phyloP scores from a whole-genome alignment of 2,888 invertebrate genomes.

The Caenorhabditis plicata region DNA sequence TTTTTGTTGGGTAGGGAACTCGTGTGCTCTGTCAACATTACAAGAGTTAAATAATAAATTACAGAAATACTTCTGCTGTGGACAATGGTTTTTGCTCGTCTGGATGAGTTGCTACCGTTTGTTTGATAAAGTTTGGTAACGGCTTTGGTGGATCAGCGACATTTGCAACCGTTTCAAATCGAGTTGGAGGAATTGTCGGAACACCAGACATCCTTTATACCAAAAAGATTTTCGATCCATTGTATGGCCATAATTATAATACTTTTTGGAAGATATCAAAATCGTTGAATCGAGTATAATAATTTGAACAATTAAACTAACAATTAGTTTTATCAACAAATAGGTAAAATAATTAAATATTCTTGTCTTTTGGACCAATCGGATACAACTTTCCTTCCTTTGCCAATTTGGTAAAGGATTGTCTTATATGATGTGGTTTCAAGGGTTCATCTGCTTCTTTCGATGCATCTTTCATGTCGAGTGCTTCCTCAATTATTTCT shows the following conservation, averaged over 20 bases:
- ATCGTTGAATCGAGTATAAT: not conserved
- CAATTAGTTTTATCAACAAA: not conserved
- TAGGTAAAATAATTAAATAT: not conserved
- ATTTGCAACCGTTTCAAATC: slow-evolving; percentile 32
- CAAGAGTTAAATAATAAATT: slow-evolving; percentile 13
- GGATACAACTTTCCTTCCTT: slow-evolving; percentile 58
- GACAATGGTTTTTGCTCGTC: slow-evolving; percentile 6
- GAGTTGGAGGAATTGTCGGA: slow-evolving; percentile 38
- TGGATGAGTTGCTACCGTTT: slow-evolving; percentile 21
- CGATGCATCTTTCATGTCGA: slow-evolving; percentile 29
- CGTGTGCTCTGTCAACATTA: no score
- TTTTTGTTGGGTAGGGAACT: slow-evolving; percentile 40
- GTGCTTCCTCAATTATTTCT: slow-evolving; percentile 92
- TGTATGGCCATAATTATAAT: not conserved
- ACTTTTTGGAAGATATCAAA: not conserved
- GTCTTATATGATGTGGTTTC: slow-evolving; percentile 45
- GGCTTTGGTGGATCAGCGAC: slow-evolving; percentile 39
- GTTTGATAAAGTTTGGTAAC: slow-evolving; percentile 8
- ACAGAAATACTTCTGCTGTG: not conserved
- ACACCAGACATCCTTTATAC: slow-evolving; percentile 11
- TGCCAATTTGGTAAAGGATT: slow-evolving; percentile 49
- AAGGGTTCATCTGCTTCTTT: slow-evolving; percentile 26
- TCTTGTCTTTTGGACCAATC: slow-evolving; percentile 15
- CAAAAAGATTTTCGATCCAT: slow-evolving; percentile 1
- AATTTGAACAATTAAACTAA: not conserved